Conservation (phyloP, 2,113 vertebrate species). For the Mola mola region DNA sequence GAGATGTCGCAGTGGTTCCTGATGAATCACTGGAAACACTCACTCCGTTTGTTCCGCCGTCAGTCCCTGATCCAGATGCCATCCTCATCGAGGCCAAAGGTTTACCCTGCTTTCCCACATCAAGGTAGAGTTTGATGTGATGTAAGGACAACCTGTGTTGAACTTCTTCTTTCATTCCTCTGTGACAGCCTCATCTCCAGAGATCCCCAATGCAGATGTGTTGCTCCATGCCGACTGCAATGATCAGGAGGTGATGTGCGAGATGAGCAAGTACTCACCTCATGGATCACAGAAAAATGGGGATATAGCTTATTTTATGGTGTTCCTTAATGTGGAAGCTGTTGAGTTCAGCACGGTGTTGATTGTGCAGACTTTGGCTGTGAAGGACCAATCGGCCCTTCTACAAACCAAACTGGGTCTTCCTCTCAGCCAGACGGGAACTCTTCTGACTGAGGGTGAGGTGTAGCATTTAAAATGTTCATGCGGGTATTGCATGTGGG, state of each 20-base stretch:
- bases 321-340: slow-evolving; percentile 74
- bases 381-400: slow-evolving; percentile 47
- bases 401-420: slow-evolving; percentile 75
- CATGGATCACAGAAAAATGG: slow-evolving; percentile 35
- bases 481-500: no score
- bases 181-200: slow-evolving; percentile 64
- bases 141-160: background rate
- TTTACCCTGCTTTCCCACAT: slow-evolving; percentile 45
- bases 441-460: slow-evolving; percentile 76
- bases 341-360: slow-evolving; percentile 75
- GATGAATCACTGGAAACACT: slow-evolving; percentile 77
- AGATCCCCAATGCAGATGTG: slow-evolving; percentile 75
- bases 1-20: slow-evolving; percentile 65
- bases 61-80: slow-evolving; percentile 61
- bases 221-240: slow-evolving; percentile 85
- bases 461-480: background rate
- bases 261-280: slow-evolving; percentile 79
- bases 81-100: slow-evolving; percentile 84
- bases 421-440: slow-evolving; percentile 79
- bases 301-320: slow-evolving; percentile 74
- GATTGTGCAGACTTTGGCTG: slow-evolving; percentile 75
- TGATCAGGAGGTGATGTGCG: slow-evolving; percentile 82
- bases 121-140: background rate
- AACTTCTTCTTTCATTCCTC: slow-evolving; percentile 2
- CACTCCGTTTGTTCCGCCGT: slow-evolving; percentile 76